Evolutionary conservation across 2,113 vertebrate genomes (phyloP), one percentile per base, ranked within the genome.

Genomic region (Spea bombifrons): DNA sequence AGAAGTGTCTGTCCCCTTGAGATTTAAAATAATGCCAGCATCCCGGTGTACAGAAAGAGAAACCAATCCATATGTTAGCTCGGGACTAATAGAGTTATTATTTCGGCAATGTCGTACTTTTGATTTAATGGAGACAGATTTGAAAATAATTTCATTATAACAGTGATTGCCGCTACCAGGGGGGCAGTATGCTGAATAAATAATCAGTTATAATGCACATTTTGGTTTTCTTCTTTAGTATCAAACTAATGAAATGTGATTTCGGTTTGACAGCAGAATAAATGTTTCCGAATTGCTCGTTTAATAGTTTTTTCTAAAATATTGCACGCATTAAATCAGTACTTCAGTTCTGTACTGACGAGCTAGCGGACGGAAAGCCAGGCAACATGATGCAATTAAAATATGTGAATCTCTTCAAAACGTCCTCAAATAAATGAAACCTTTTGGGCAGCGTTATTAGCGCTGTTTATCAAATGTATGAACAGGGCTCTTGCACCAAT

Each of bases 241-340:
- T 59, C 55, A 59, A 59, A 9, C 55, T 59, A 59, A 59, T 59
- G 55, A 59, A 59, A 59, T 59, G 55, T 59, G 55, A 59, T 59
- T 59, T 59, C 2, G 55, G 55, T 59, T 59, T 59, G 55, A 59
- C 55, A 59, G 55, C 55, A 13, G 55, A 59, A 59, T 59, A 59
- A 59, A 59, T 59, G 55, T 59, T 59, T 59, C 10, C 10, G 55
- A 13, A 59, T 9, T 3, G 55, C 55, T 59, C 12, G 55, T 59
- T 59, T 59, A 59, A 59, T 59, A 13, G 55, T 59, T 13, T 59
- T 30, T 59, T 59, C 55, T 59, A 59, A 59, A 59, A 59, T 59
- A 59, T 59, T 59, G 15, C 55, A 59, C 55, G 2, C 55, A 59
- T 59, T 59, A 59, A 59, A 59, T 59, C 55, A 59, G 55, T 13